Base-by-base conservation (phyloP, 2,888 invertebrate genomes). In the Phania funesta region DNA sequence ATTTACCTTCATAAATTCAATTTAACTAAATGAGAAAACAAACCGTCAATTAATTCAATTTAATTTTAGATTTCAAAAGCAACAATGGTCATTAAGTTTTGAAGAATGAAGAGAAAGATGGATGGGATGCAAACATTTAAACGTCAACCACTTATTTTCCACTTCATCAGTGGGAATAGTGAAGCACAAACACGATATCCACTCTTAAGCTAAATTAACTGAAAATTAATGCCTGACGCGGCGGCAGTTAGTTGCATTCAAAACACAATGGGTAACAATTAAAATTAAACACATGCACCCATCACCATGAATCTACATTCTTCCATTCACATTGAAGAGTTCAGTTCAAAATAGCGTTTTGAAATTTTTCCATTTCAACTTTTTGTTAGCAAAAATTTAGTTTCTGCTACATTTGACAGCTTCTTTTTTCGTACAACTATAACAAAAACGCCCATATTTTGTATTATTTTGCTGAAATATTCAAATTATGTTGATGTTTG, bases 261-360 rank as follows among this genome's bases (percentile, higher is more conserved):
- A 65, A 58, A 67, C 52, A 77, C 81, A 81, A 77, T 77, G 56
- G 46, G 29, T 48, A 62, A 73, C 48, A 77, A 81, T 81, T 76
- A 73, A 81, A 76, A 54, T 50, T 48, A 48, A 76, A 62, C 41
- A 64, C 70, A 77, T 44, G 50, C 52, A 35, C 6, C 48, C 38
- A 38, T 41, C 35, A 41, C 60, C 60, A 41, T 58, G 24, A 35
- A 26, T 48, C 18, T 26, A 13, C 5, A 44, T 56, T 20, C 32
- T 52, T 13, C 16, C 9, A 9, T 41, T 71, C 3, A 26, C 20
- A 50, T 7, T 50, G 20, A 60, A 62, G 29, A 71, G 26, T 60
- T 52, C 62, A 52, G 20, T 50, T 41, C 41, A 50, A 20, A 38
- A 44, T 22, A 50, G 6, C 5, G 22, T 20, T 64, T 56, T 38